These are phyloP conservation scores for Mesoclemmys tuberculata DNA, from an alignment of 2,113 vertebrate genomes.

Conservation along the genomic window DNA sequence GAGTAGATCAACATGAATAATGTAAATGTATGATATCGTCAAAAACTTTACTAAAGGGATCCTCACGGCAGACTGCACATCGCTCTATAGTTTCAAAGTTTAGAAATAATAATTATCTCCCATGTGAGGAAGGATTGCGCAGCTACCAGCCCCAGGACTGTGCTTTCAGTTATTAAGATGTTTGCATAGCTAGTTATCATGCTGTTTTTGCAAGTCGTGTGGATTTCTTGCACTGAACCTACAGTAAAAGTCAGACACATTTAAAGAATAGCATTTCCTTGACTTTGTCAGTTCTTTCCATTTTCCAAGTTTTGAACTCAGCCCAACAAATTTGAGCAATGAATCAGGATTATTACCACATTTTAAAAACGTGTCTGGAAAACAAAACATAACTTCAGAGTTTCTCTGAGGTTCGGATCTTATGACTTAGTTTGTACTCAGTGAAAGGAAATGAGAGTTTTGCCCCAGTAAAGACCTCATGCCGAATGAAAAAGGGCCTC, in stretches of 20 bases:
- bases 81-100: neutral
- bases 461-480: neutral
- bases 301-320: constrained; percentile 27
- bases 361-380: constrained; percentile 36
- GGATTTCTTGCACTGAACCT: neutral
- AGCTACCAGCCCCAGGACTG: neutral
- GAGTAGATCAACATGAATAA: neutral
- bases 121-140: neutral
- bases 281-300: constrained; percentile 26
- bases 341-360: constrained; percentile 19
- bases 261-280: constrained; percentile 15
- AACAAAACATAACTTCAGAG: constrained; percentile 22
- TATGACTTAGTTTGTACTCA: neutral
- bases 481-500: neutral
- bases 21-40: neutral
- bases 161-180: constrained; percentile 10
- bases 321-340: constrained; percentile 29
- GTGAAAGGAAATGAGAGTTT: neutral
- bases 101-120: neutral
- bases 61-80: neutral
- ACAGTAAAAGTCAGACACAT: constrained; percentile 28
- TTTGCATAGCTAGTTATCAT: constrained; percentile 15
- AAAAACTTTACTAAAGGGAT: neutral
- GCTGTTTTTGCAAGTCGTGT: neutral
- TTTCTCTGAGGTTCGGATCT: neutral